Base-by-base conservation (phyloP, 2,888 invertebrate species). In the Tanaodytes sp. region DNA sequence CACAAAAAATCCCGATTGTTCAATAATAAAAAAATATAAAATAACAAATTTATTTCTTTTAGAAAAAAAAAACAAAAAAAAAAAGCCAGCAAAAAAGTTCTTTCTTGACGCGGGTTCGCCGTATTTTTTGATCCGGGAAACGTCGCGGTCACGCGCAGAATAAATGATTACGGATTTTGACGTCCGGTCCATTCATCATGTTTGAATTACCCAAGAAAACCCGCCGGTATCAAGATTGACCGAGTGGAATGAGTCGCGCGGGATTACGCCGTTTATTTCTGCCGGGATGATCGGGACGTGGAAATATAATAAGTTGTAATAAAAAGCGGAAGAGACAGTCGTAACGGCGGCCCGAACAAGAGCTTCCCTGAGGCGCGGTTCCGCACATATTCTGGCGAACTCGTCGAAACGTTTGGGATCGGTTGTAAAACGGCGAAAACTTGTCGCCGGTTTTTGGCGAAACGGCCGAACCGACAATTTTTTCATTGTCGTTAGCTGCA, bases 91-190 rank as follows among this genome's bases (percentile, higher is more conserved):
- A 40, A 40, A 19, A 4, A 40, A 40, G 9, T 6, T 9, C 9
- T 6, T 27, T 27, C 27, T 4, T 27, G 9, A 27, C 9, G 27
- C 27, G 27, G 9, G 27, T 6, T 6, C 27, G 27, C 9, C 27
- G 27, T 9, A 27, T 27, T 30, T 51, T 19, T 11, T 27, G 39
- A 11, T n/a, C 39, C 16, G 52, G 16, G 18, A 55, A 54, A 54
- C 14, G 52, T 54, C 43, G 55, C 14, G 43, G 43, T 16, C 33
- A 30, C 37, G 37, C 15, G 23, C 37, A 37, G 40, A 58, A 58
- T 58, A 58, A 48, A 58, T 31, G 58, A 48, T 40, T n/a, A 19
- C 39, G 46, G 33, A 57, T 46, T 39, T 39, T 39, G 57, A 33
- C 40, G 20, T 59, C 33, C 18, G 42, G 42, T 49, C 31, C 46